Evolutionary conservation across 2,113 vertebrate species (phyloP).

Genomic region (Neomonachus schauinslandi): DNA sequence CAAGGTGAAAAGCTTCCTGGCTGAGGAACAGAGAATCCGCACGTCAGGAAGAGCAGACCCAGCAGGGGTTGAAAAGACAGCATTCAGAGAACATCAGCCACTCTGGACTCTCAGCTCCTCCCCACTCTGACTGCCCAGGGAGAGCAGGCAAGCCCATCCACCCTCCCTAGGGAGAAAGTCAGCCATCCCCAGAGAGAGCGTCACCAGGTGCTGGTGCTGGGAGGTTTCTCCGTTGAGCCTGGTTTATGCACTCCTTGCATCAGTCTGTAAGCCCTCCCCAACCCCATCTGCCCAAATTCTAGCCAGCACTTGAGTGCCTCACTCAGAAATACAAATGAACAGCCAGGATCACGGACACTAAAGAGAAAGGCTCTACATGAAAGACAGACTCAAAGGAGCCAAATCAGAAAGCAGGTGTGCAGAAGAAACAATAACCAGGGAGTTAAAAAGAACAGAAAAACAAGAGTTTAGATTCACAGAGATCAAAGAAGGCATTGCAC

Average conservation of each 20-base stretch:
- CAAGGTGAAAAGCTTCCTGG: background rate
- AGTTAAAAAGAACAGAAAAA: background rate
- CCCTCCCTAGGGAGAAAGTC: background rate
- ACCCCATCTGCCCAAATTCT: no score
- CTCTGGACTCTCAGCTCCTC: no score
- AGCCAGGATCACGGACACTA: background rate
- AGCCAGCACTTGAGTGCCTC: background rate
- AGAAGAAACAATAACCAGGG: background rate
- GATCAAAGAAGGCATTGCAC: background rate
- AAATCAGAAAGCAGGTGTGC: background rate
- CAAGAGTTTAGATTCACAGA: background rate
- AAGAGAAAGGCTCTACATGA: background rate
- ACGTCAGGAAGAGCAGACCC: background rate
- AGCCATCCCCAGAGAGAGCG: background rate
- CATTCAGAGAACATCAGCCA: background rate
- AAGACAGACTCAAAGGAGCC: background rate
- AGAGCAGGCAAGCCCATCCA: background rate
- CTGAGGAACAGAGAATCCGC: background rate
- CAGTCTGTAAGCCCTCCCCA: fast-evolving
- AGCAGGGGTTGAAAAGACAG: background rate
- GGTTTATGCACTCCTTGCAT: no score
- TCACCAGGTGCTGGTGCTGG: background rate
- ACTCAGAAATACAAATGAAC: background rate
- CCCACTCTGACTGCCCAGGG: background rate
- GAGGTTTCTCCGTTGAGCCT: background rate